Evolutionary conservation across 2,113 vertebrate genomes (phyloP), one percentile per base, ranked within the genome.

Genomic region (Esox niger): DNA sequence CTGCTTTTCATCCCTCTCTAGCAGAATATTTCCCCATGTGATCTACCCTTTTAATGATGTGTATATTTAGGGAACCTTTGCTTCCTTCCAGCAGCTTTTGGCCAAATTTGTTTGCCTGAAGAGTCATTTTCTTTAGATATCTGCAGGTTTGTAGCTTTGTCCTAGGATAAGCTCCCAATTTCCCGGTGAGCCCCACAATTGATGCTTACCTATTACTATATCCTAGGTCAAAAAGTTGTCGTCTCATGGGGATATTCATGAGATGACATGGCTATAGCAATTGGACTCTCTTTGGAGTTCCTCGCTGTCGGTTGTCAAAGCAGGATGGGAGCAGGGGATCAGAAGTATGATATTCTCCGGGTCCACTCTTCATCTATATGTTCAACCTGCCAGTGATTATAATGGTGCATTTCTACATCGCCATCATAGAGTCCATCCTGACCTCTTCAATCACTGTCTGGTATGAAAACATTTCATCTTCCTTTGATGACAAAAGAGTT

Each of bases 11-110:
- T 61, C 31, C 59, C 13, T 35, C 59, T 20, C 8, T 61, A 15
- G 8, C 21, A 26, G 43, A 60, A 29, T 30, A 27, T n/a, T 38
- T 38, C 35, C 62, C 35, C 21, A 30, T 29, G 33, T 49, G 10
- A 17, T 69, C 20, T 27, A 69, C 3, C 11, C 46, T 54, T 21
- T 67, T 27, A 57, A 67, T 32, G 52, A 35, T 23, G 35, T 58
- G 33, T 43, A 68, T 30, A 29, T 68, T 43, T 32, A 68, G 5
- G 23, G 23, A 23, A 56, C 15, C 5, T 68, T 68, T 57, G 66
- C 55, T 43, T 59, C 33, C 4, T 58, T 68, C 33, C 31, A 43
- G 30, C 64, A 56, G 21, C 11, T 56, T 6, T 23, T 3, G 21
- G 59, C 31, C 35, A 5, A 62, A 15, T 32, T 20, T 8, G 23